A percentile compares a stretch with the other conserved stretches of the same genome.
These are phyloP conservation scores for Poliocrania exsul DNA, from an alignment of 2,797 vertebrate species.

Conservation along the genomic window DNA sequence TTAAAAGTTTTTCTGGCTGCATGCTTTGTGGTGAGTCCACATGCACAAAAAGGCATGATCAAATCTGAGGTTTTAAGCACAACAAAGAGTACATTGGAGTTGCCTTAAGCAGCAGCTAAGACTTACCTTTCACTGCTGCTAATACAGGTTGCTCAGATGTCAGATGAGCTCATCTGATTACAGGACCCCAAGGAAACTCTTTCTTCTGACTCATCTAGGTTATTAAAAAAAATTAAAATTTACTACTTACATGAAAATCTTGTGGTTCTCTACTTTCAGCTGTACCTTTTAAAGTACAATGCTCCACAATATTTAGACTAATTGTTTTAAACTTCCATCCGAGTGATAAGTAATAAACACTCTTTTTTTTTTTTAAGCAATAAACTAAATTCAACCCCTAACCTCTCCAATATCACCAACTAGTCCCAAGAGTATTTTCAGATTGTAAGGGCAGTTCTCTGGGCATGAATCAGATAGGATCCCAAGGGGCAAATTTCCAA, in stretches of 20 bases:
- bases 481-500: neutral
- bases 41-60: neutral
- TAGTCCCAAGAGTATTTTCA: neutral
- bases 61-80: neutral
- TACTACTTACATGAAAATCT: slow-evolving; percentile 12
- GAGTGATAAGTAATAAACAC: neutral
- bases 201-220: slow-evolving; percentile 8
- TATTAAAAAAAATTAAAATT: neutral
- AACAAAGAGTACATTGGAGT: neutral
- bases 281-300: slow-evolving; percentile 22
- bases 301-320: slow-evolving; percentile 6
- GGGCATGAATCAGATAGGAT: neutral
- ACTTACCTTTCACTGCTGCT: neutral
- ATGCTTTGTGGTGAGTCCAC: neutral
- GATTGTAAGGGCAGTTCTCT: neutral
- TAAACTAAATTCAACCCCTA: neutral
- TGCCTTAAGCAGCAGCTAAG: neutral
- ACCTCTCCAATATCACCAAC: neutral
- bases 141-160: neutral
- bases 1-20: neutral
- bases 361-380: neutral
- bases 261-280: slow-evolving; percentile 3
- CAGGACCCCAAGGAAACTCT: slow-evolving; percentile 20
- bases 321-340: slow-evolving; percentile 37
- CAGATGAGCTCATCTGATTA: slow-evolving; percentile 40